Percentiles rank a stretch among this genome's conserved stretches.
phyloP scores from a whole-genome alignment of 1,140 invertebrate genomes.

The Stenopsyche tienmushanensis region DNA sequence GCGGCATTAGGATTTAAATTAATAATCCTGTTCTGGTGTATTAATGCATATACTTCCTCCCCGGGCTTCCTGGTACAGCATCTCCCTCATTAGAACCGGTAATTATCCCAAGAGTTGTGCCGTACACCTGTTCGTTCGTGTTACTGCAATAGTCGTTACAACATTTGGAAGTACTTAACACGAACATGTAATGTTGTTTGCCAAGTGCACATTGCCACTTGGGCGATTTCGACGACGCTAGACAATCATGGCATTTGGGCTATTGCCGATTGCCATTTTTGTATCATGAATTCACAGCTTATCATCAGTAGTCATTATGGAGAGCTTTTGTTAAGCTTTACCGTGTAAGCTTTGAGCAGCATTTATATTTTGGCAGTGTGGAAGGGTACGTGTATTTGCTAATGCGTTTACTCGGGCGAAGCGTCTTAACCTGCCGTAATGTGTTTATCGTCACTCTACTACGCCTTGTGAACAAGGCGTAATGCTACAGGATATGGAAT shows the following conservation, averaged over 20 bases:
- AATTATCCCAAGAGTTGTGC: conserved; percentile 10
- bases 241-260: too few species aligned
- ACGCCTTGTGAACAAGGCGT: conserved; percentile 21
- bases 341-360: too few species aligned
- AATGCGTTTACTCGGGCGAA: conserved; percentile 25
- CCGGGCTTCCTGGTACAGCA: not conserved
- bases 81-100: conserved; percentile 25
- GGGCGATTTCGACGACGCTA: too few species aligned
- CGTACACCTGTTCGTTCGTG: conserved; percentile 11
- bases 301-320: too few species aligned
- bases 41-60: not conserved
- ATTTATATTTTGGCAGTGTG: too few species aligned
- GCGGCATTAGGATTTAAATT: not conserved
- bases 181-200: too few species aligned
- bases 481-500: conserved; percentile 11
- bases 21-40: not conserved
- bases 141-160: conserved; percentile 5
- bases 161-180: not conserved
- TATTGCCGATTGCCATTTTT: too few species aligned
- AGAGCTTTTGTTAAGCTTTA: too few species aligned
- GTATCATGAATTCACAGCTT: too few species aligned
- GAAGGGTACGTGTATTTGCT: not conserved
- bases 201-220: too few species aligned
- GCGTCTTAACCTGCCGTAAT: conserved; percentile 25
- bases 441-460: conserved; percentile 35